Conservation (phyloP, 2,888 invertebrate species). For the Dicranocentrus wangi region DNA sequence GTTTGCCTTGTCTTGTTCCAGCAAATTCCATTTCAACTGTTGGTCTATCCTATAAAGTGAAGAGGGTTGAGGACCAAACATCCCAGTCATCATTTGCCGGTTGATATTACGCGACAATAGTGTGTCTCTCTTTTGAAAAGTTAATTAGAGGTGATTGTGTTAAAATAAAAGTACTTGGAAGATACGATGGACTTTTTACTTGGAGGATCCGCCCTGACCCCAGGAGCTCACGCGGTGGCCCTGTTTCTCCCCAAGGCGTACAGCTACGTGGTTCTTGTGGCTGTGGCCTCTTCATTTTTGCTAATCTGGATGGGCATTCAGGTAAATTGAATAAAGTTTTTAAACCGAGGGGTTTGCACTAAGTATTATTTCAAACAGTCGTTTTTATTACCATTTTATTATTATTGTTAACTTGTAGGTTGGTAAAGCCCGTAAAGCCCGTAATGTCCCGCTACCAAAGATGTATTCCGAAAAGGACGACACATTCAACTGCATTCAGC, state of each 20-base stretch:
- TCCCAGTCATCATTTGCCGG: too few species aligned
- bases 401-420: constrained; percentile 45
- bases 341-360: neutral
- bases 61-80: too few species aligned
- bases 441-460: constrained; percentile 53
- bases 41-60: too few species aligned
- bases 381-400: constrained; percentile 16
- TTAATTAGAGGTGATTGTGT: too few species aligned
- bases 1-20: too few species aligned
- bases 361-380: too few species aligned
- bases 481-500: constrained; percentile 60
- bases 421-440: constrained; percentile 56
- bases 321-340: constrained; percentile 63
- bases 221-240: constrained; percentile 24
- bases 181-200: constrained; percentile 56
- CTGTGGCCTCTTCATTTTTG: constrained; percentile 74
- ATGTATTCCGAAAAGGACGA: constrained; percentile 57
- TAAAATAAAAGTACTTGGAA: too few species aligned
- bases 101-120: too few species aligned
- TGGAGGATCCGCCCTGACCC: constrained; percentile 48
- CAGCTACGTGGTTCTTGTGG: constrained; percentile 75
- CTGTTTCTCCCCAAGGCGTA: constrained; percentile 73
- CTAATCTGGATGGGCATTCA: constrained; percentile 74
- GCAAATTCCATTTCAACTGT: too few species aligned
- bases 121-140: too few species aligned